phyloP scores from a whole-genome alignment of 2,888 invertebrate species.

The Ennomos erosarius region DNA sequence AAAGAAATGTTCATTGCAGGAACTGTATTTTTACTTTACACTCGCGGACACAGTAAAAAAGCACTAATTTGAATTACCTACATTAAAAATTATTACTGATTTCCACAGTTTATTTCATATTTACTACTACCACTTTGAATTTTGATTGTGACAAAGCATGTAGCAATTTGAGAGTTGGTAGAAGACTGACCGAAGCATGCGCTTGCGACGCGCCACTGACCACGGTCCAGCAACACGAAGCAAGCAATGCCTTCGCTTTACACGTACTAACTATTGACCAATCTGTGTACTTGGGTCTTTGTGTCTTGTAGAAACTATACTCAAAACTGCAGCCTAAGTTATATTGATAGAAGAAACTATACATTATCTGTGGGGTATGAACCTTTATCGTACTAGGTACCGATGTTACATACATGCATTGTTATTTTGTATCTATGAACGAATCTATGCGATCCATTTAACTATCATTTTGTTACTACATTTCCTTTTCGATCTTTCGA shows the following conservation, averaged over 20 bases:
- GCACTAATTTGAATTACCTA: no score
- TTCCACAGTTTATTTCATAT: constrained; percentile 18
- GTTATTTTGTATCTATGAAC: constrained; percentile 70
- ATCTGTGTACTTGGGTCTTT: constrained; percentile 10
- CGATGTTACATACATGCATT: constrained; percentile 75
- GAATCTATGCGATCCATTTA: constrained; percentile 61
- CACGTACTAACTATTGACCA: constrained; percentile 26
- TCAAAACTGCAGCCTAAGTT: constrained; percentile 4
- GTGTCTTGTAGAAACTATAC: constrained; percentile 18
- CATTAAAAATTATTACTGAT: constrained; percentile 2
- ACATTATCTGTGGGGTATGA: background rate
- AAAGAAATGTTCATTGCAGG: no score
- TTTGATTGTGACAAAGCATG: constrained; percentile 40
- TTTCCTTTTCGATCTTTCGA: constrained; percentile 39
- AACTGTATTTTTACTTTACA: no score
- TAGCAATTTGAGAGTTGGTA: constrained; percentile 51
- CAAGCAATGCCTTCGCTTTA: constrained; percentile 30
- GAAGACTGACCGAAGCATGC: constrained; percentile 63
- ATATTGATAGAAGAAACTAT: constrained; percentile 16
- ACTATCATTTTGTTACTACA: constrained; percentile 42
- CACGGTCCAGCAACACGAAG: constrained; percentile 60
- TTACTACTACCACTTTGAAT: constrained; percentile 14
- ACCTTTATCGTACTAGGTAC: constrained; percentile 28
- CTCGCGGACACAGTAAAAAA: no score
- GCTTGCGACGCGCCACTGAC: constrained; percentile 68